phyloP scores from a whole-genome alignment of 2,113 vertebrate species.

The Xerus inauris region DNA sequence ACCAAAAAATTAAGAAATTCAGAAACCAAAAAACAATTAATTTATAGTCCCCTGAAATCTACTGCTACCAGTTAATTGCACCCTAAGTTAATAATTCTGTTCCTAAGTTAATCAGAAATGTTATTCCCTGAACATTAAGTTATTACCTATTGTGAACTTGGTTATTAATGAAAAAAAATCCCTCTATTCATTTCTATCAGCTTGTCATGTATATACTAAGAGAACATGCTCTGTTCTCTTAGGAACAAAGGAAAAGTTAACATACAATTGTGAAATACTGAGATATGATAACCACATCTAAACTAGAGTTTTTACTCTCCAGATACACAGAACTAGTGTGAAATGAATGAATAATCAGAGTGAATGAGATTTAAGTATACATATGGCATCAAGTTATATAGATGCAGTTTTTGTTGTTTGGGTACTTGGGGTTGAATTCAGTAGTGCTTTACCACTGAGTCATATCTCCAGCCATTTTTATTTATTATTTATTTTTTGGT shows the following conservation, averaged over 20 bases:
- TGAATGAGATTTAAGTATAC: constrained; percentile 43
- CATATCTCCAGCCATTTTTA: not conserved
- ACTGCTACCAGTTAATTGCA: constrained; percentile 61
- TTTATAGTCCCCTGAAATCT: constrained; percentile 67
- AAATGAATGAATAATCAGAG: constrained; percentile 14
- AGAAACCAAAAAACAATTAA: constrained; percentile 73
- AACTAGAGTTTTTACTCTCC: constrained; percentile 82
- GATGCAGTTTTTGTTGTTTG: not conserved
- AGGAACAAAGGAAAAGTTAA: constrained; percentile 83
- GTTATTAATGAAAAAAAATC: constrained; percentile 87
- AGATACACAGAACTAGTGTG: constrained; percentile 59
- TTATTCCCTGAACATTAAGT: constrained; percentile 83
- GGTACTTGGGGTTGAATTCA: not conserved
- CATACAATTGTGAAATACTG: constrained; percentile 81
- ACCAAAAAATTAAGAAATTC: constrained; percentile 37
- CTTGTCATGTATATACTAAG: constrained; percentile 79
- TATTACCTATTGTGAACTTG: constrained; percentile 86
- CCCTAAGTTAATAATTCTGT: constrained; percentile 64
- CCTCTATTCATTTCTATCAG: constrained; percentile 83
- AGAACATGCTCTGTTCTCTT: constrained; percentile 75
- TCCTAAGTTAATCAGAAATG: constrained; percentile 65
- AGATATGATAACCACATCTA: constrained; percentile 78
- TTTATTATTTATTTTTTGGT: no score
- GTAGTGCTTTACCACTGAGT: not conserved
- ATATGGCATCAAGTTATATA: not conserved